Conservation (phyloP, 2,888 invertebrate genomes). For the Temnothorax unifasciatus region DNA sequence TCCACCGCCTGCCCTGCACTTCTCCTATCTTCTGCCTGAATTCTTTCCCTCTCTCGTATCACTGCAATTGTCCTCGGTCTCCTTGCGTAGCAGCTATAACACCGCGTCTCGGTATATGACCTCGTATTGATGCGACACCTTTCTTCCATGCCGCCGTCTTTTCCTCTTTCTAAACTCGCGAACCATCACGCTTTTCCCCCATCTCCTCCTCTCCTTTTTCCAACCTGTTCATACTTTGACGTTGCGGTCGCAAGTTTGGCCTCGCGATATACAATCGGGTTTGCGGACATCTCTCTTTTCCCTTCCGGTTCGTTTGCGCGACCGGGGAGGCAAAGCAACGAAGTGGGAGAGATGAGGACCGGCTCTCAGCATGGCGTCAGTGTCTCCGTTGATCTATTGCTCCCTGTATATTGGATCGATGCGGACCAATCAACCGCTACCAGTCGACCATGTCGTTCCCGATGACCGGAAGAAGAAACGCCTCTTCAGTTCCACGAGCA, state of each 20-base stretch:
- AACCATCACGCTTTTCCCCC: conserved; percentile 4
- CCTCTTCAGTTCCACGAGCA: conserved; percentile 59
- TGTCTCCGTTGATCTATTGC: conserved; percentile 78
- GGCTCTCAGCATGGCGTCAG: conserved; percentile 72
- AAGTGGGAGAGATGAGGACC: conserved; percentile 43
- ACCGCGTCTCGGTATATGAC: conserved; percentile 42
- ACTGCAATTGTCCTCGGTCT: conserved; percentile 50
- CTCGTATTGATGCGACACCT: conserved; percentile 54
- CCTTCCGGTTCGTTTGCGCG: conserved; percentile 21
- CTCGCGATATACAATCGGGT: conserved; percentile 28
- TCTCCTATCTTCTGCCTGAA: conserved; percentile 51
- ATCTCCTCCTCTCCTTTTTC: neutral
- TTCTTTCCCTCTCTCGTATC: conserved; percentile 45
- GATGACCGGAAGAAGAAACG: conserved; percentile 67
- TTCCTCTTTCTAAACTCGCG: conserved; percentile 30
- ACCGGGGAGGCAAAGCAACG: conserved; percentile 1
- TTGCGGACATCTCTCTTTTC: conserved; percentile 34
- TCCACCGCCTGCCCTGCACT: conserved; percentile 20
- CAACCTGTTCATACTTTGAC: neutral
- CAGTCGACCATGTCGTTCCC: conserved; percentile 66
- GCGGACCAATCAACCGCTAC: conserved; percentile 76
- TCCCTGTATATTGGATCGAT: conserved; percentile 76
- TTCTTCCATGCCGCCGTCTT: conserved; percentile 7
- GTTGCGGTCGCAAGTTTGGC: conserved; percentile 9
- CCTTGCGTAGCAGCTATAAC: conserved; percentile 42